A percentile compares a stretch with the other conserved stretches of the same genome.
These are phyloP conservation scores for Caenorhabditis macrosperma DNA, from an alignment of 2,888 invertebrate genomes.

Conservation along the genomic window DNA sequence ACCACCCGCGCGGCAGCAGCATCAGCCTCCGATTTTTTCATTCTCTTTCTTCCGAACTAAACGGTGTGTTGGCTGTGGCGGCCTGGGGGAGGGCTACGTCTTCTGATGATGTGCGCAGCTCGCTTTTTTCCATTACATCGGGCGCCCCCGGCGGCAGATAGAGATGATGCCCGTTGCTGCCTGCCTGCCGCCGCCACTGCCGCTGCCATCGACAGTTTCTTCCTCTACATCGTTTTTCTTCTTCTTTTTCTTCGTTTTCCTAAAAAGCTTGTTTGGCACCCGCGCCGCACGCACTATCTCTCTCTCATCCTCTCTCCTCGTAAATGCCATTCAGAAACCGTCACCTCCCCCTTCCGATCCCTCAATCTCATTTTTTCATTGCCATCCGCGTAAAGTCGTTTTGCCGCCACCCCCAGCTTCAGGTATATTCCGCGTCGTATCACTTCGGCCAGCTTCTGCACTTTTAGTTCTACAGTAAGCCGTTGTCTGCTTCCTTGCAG, in stretches of 20 bases:
- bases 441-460: conserved; percentile 49
- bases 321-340: conserved; percentile 59
- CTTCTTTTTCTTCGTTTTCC: conserved; percentile 50
- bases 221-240: conserved; percentile 49
- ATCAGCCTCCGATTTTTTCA: conserved; percentile 47
- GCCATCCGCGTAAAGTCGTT: conserved; percentile 58
- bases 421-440: conserved; percentile 51
- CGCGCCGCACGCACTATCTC: conserved; percentile 44
- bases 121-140: conserved; percentile 52
- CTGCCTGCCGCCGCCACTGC: conserved; percentile 33
- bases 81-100: conserved; percentile 21
- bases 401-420: conserved; percentile 55
- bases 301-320: conserved; percentile 48
- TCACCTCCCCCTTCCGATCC: conserved; percentile 43
- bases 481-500: conserved; percentile 10
- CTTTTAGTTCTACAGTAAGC: conserved; percentile 49
- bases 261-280: conserved; percentile 63
- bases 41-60: conserved; percentile 57
- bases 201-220: conserved; percentile 62
- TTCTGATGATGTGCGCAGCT: conserved; percentile 55
- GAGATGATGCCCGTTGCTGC: conserved; percentile 51
- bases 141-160: conserved; percentile 53
- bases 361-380: conserved; percentile 52
- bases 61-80: conserved; percentile 40
- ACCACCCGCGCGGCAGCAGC: conserved; percentile 42